A percentile compares a stretch with the other conserved stretches of the same genome.
Evolutionary conservation across 2,888 invertebrate genomes (phyloP).

Genomic region (Mythimna ferrago): DNA sequence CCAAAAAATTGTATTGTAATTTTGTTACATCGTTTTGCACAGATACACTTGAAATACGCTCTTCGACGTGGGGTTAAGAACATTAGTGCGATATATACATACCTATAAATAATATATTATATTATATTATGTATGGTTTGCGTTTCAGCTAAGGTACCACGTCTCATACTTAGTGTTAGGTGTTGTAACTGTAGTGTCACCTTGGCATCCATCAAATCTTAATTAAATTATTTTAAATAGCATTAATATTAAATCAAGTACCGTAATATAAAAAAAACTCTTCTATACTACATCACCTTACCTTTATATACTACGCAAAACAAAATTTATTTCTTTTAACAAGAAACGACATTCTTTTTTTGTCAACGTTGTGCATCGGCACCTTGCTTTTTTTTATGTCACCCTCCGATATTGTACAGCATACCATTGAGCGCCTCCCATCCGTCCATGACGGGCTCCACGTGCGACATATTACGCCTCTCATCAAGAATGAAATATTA

Average conservation of each 20-base stretch:
- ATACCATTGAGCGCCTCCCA: slow-evolving; percentile 6
- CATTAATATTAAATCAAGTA: neutral
- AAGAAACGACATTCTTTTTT: neutral
- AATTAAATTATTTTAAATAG: neutral
- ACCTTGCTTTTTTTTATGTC: neutral
- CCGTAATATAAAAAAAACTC: neutral
- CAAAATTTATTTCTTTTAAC: slow-evolving; percentile 9
- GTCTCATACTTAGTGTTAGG: too few species aligned
- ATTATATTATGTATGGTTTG: neutral
- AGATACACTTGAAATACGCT: neutral
- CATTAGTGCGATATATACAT: neutral
- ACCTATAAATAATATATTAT: too few species aligned
- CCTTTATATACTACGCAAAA: neutral
- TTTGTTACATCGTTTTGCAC: neutral
- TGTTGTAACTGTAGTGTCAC: too few species aligned
- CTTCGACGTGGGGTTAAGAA: neutral
- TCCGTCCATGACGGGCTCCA: slow-evolving; percentile 28
- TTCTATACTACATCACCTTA: too few species aligned
- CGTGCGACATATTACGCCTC: slow-evolving; percentile 45
- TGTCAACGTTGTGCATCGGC: neutral
- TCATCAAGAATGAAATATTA: slow-evolving; percentile 48
- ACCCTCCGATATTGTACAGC: neutral
- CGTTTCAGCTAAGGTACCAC: neutral
- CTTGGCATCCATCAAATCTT: neutral
- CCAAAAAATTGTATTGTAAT: neutral